These are phyloP conservation scores for Dolichopus griseipennis DNA, from an alignment of 2,888 invertebrate species.

Conservation along the genomic window DNA sequence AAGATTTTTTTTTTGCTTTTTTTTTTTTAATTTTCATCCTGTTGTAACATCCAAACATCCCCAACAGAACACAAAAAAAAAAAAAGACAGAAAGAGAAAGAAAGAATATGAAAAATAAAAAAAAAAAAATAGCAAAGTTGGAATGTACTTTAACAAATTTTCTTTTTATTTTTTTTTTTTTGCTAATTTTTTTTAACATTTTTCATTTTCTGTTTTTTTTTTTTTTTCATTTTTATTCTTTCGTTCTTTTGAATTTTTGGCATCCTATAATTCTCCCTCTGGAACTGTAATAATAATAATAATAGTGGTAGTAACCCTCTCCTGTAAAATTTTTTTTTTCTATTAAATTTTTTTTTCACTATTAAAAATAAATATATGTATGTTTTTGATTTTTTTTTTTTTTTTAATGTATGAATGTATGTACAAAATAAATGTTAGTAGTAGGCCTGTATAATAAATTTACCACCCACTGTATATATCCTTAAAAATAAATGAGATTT, in stretches of 20 bases:
- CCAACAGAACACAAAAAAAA: neutral
- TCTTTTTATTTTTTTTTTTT: neutral
- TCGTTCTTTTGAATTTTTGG: neutral
- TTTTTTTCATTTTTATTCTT: neutral
- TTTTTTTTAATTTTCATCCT: neutral
- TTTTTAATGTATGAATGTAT: neutral
- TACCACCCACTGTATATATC: conserved; percentile 6
- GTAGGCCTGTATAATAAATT: conserved; percentile 3
- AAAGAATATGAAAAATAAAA: too few relatives aligned
- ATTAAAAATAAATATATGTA: neutral
- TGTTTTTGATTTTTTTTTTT: neutral
- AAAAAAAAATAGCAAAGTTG: neutral
- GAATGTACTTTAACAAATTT: conserved; percentile 1
- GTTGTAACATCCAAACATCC: conserved; percentile 1
- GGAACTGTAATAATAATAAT: conserved; percentile 4
- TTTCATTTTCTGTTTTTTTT: neutral
- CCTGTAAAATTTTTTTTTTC: neutral
- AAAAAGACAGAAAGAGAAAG: too few relatives aligned
- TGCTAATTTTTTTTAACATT: neutral
- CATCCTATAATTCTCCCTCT: conserved; percentile 3
- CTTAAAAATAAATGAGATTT: conserved; percentile 6
- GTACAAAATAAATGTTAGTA: neutral
- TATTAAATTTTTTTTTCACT: neutral
- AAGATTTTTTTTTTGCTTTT: neutral
- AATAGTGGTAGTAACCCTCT: conserved; percentile 1